These are phyloP conservation scores for Callorhinus ursinus DNA, from an alignment of 2,113 vertebrate species.

Conservation along the genomic window DNA sequence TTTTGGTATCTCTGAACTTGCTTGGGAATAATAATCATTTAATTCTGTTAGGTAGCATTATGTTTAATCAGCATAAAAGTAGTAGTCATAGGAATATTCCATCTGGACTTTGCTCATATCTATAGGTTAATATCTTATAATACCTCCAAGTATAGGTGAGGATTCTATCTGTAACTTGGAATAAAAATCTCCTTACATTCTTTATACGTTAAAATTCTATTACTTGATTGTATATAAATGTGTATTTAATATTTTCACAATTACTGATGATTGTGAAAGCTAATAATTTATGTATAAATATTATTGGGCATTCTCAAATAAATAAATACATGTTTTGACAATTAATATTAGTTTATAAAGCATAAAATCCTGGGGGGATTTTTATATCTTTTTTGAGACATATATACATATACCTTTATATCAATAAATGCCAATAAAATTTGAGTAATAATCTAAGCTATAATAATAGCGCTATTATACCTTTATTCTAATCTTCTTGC, in stretches of 20 bases:
- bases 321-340: background rate
- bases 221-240: background rate
- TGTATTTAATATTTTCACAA: background rate
- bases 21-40: background rate
- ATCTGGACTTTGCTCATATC: background rate
- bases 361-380: background rate
- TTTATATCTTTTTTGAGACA: background rate
- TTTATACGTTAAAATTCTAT: background rate
- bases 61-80: conserved; percentile 11
- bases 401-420: background rate
- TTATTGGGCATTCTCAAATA: background rate
- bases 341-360: background rate
- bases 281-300: background rate
- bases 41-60: background rate
- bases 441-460: background rate
- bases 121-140: background rate
- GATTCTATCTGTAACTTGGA: background rate
- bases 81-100: background rate
- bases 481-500: background rate
- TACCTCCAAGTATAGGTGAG: background rate
- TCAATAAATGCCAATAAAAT: background rate
- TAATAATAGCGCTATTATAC: background rate
- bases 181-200: background rate
- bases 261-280: background rate
- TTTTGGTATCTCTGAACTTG: background rate